Evolutionary conservation across 2,888 invertebrate species (phyloP).

Genomic region (Myathropa florea): DNA sequence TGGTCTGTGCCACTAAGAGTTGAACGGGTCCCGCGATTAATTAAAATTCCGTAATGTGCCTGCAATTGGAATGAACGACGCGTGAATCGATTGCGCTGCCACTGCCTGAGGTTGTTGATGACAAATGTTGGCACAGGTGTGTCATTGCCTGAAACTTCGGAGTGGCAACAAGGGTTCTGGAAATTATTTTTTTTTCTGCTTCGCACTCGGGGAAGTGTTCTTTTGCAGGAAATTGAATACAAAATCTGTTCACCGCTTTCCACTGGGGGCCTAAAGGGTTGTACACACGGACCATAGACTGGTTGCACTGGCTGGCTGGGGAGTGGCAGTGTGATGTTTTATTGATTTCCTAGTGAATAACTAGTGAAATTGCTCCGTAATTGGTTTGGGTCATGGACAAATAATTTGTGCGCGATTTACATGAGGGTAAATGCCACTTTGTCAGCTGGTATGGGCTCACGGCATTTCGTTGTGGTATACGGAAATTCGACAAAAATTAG

Average conservation of each 20-base stretch:
- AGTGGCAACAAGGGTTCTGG: neutral
- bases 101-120: neutral
- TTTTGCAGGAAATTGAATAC: neutral
- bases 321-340: neutral
- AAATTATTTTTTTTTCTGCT: neutral
- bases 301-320: neutral
- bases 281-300: neutral
- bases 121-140: slow-evolving; percentile 44
- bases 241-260: neutral
- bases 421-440: neutral
- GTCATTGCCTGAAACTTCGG: neutral
- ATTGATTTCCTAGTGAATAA: slow-evolving; percentile 24
- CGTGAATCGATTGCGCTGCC: neutral
- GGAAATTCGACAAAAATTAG: too few species aligned
- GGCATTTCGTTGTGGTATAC: too few species aligned
- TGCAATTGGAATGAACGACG: slow-evolving; percentile 11
- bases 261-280: neutral
- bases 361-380: neutral
- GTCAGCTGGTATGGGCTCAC: too few species aligned
- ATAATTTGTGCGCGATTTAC: neutral
- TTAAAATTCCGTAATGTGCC: slow-evolving; percentile 38
- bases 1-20: neutral
- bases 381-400: slow-evolving; percentile 5
- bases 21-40: slow-evolving; percentile 11
- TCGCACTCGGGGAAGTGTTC: neutral